These are phyloP conservation scores for Nerophis lumbriciformis DNA, from an alignment of 2,113 vertebrate genomes.

Conservation along the genomic window DNA sequence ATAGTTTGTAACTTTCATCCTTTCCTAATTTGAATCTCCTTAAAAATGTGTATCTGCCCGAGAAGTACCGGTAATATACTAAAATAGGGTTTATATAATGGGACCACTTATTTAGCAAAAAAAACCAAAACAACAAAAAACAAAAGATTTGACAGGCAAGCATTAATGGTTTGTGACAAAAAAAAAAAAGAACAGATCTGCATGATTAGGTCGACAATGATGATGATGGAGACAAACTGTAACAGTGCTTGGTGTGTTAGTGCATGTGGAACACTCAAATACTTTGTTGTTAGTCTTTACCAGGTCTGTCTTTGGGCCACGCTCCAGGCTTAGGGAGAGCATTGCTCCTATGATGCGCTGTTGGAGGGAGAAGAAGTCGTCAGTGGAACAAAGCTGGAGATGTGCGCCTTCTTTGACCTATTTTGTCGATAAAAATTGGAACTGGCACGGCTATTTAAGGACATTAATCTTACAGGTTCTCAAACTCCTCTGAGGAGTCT, in stretches of 20 bases:
- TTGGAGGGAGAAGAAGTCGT: conserved; percentile 53
- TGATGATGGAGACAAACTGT: conserved; percentile 22
- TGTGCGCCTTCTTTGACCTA: conserved; percentile 17
- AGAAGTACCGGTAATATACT: too few relatives aligned
- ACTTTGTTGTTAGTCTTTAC: conserved; percentile 59
- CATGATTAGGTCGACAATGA: conserved; percentile 10
- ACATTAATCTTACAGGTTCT: conserved; percentile 7
- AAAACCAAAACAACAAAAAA: conserved; percentile 32
- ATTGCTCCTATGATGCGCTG: conserved; percentile 55
- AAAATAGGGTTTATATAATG: not conserved
- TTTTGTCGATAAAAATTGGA: conserved; percentile 19
- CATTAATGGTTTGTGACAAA: conserved; percentile 27
- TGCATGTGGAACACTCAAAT: conserved; percentile 38
- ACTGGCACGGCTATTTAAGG: conserved; percentile 10
- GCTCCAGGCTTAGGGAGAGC: conserved; percentile 45
- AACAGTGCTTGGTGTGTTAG: conserved; percentile 43
- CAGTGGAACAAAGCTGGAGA: conserved; percentile 23
- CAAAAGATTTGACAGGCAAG: conserved; percentile 33
- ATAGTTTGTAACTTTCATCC: not conserved
- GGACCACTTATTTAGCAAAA: not conserved
- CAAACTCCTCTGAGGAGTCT: conserved; percentile 12
- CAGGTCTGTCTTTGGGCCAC: conserved; percentile 51
- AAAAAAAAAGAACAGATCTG: conserved; percentile 25
- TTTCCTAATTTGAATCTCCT: not conserved
- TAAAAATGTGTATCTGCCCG: too few relatives aligned